Evolutionary conservation across 2,113 vertebrate genomes (phyloP).

Genomic region (Varanus komodoensis): DNA sequence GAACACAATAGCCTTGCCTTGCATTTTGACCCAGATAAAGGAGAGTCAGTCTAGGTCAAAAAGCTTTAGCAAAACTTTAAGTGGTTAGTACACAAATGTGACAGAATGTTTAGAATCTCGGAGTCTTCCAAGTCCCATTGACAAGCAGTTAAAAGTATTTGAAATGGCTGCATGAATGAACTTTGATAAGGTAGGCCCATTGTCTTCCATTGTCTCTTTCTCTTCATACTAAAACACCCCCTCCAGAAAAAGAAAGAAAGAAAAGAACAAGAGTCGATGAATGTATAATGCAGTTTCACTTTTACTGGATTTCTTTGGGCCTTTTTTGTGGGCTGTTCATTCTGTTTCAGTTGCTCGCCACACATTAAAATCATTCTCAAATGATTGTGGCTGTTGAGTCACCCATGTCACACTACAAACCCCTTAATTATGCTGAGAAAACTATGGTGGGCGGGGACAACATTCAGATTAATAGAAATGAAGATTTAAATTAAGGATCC

Average conservation of each 20-base stretch:
- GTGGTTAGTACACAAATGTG: constrained; percentile 99
- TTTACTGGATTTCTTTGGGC: constrained; percentile 80
- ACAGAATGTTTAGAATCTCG: constrained; percentile 92
- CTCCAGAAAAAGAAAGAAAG: constrained; percentile 57
- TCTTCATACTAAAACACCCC: constrained; percentile 84
- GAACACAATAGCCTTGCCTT: constrained; percentile 93
- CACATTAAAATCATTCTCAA: constrained; percentile 72
- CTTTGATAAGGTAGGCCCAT: constrained; percentile 90
- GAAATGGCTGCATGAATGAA: constrained; percentile 91
- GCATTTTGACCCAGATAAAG: constrained; percentile 98
- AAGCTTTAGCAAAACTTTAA: constrained; percentile 93
- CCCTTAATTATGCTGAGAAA: constrained; percentile 65
- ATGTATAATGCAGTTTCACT: constrained; percentile 87
- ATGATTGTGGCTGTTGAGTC: constrained; percentile 70
- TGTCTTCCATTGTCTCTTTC: constrained; percentile 85
- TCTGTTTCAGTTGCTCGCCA: constrained; percentile 79
- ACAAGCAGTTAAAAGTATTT: constrained; percentile 98
- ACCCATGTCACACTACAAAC: constrained; percentile 64
- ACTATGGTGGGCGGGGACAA: constrained; percentile 53
- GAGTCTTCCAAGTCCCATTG: constrained; percentile 90
- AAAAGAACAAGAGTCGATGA: constrained; percentile 89
- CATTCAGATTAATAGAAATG: constrained; percentile 72
- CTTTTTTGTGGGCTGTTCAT: constrained; percentile 77
- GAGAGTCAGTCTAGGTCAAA: constrained; percentile 97
- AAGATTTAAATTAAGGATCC: constrained; percentile 71